phyloP scores from a whole-genome alignment of 2,113 vertebrate species.

The Strix uralensis region DNA sequence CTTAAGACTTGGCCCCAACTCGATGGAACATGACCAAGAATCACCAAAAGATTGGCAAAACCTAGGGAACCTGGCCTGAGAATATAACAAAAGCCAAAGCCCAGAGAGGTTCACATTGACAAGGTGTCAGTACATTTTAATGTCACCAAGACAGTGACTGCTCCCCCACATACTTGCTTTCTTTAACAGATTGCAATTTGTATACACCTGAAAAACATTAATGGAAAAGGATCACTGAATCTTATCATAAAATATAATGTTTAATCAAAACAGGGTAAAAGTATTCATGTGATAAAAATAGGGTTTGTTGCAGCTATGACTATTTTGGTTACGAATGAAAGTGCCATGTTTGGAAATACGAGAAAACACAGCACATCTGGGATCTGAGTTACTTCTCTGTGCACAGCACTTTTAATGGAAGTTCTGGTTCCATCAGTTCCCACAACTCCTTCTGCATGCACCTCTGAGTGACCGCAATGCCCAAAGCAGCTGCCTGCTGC shows the following conservation, averaged over 20 bases:
- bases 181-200: background rate
- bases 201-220: background rate
- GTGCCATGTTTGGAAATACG: background rate
- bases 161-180: background rate
- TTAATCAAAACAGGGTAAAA: background rate
- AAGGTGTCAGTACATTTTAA: background rate
- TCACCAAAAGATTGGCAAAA: conserved; percentile 13
- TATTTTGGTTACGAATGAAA: background rate
- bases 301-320: background rate
- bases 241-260: background rate
- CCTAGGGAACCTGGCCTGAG: background rate
- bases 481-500: background rate
- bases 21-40: background rate
- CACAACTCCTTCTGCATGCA: background rate
- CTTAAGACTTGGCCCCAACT: background rate
- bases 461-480: background rate
- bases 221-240: background rate
- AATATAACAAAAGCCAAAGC: background rate
- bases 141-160: background rate
- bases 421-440: background rate
- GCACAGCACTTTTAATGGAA: background rate
- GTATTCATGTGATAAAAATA: background rate
- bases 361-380: background rate
- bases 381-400: background rate
- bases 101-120: background rate